Percentiles rank a stretch among this genome's conserved stretches.
These are phyloP conservation scores for Myotis planiceps DNA, from an alignment of 2,797 vertebrate species.

Conservation along the genomic window DNA sequence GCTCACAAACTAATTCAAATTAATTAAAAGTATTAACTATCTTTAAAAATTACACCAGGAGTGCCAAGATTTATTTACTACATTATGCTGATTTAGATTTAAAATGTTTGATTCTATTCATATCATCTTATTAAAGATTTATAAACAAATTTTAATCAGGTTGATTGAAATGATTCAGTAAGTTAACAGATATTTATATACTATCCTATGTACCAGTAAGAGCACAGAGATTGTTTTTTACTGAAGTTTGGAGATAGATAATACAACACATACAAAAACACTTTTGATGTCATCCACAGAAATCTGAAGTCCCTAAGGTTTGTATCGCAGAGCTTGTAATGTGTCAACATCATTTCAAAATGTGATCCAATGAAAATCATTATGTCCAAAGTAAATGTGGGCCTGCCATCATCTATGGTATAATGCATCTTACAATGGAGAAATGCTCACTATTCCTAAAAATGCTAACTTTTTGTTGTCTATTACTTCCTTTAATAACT, in stretches of 20 bases:
- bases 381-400: neutral
- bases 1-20: neutral
- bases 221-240: neutral
- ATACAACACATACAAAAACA: neutral
- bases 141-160: neutral
- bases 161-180: neutral
- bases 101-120: neutral
- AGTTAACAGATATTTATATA: neutral
- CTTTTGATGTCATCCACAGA: neutral
- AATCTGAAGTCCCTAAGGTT: neutral
- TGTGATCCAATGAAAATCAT: neutral
- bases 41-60: neutral
- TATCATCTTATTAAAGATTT: neutral
- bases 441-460: neutral
- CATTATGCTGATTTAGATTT: neutral
- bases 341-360: neutral
- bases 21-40: slow-evolving; percentile 1
- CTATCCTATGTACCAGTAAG: neutral
- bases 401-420: neutral
- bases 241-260: neutral
- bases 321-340: neutral
- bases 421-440: neutral
- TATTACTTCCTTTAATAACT: slow-evolving; percentile 54
- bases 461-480: slow-evolving; percentile 20
- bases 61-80: neutral